Evolutionary conservation across 2,888 invertebrate species (phyloP).

Genomic region (Glyphotaelius pellucidus): DNA sequence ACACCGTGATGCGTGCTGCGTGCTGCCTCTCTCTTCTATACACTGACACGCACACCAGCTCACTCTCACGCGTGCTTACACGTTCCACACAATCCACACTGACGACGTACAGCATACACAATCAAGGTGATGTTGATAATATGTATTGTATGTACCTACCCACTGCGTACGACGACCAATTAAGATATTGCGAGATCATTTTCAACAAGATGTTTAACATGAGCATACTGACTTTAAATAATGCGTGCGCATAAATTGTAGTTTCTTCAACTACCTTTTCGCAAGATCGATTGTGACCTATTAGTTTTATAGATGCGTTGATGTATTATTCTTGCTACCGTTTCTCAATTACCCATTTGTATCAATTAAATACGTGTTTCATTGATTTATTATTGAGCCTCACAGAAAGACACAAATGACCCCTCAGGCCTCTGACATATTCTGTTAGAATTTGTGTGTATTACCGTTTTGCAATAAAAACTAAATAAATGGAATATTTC

Average conservation of each 20-base stretch:
- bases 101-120: not conserved
- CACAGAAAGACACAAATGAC: too few species aligned
- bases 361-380: not conserved
- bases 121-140: constrained; percentile 2
- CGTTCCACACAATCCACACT: not conserved
- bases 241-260: not conserved
- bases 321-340: not conserved
- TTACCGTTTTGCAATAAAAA: too few species aligned
- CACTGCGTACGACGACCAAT: not conserved
- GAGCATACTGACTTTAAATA: not conserved
- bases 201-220: not conserved
- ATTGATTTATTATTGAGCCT: too few species aligned
- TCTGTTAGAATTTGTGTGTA: too few species aligned
- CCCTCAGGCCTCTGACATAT: too few species aligned
- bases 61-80: not conserved
- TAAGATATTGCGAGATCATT: constrained; percentile 9
- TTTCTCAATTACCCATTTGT: not conserved
- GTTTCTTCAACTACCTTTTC: not conserved
- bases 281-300: not conserved
- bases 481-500: too few species aligned
- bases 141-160: not conserved
- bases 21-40: not conserved
- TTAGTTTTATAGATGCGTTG: not conserved
- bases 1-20: not conserved
- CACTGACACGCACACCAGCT: not conserved